Evolutionary conservation across 1,140 invertebrate species (phyloP).

Genomic region (Zaprionus ghesquierei): DNA sequence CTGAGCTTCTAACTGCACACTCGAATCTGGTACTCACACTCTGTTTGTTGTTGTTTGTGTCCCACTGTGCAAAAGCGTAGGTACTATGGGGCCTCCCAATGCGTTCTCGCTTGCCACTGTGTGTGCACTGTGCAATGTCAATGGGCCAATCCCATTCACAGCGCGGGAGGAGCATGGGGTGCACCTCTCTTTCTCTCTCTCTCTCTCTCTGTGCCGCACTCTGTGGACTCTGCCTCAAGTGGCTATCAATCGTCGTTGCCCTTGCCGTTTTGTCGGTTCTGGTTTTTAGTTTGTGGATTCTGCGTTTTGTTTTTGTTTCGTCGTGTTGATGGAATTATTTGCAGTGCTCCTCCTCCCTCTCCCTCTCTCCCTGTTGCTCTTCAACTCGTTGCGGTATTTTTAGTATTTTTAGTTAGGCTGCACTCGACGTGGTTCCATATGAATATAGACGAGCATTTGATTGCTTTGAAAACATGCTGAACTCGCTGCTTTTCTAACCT

Average conservation of each 20-base stretch:
- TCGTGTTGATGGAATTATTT: constrained; percentile 76
- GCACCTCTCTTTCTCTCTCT: not conserved
- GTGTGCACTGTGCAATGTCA: constrained; percentile 39
- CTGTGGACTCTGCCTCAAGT: constrained; percentile 55
- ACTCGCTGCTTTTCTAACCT: not conserved
- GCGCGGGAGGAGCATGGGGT: not conserved
- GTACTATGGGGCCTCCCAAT: constrained; percentile 56
- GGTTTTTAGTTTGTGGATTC: constrained; percentile 31
- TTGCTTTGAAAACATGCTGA: constrained; percentile 63
- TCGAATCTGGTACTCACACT: constrained; percentile 30
- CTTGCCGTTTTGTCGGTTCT: constrained; percentile 50
- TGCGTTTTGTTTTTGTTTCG: constrained; percentile 7
- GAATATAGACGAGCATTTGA: constrained; percentile 72
- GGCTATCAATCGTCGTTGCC: constrained; percentile 79
- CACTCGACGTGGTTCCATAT: constrained; percentile 39
- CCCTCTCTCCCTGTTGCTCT: not conserved
- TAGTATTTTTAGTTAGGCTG: constrained; percentile 57
- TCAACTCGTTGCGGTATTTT: not conserved
- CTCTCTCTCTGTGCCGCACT: not conserved
- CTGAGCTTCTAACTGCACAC: constrained; percentile 41
- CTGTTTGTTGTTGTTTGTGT: constrained; percentile 42
- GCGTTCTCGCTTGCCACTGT: constrained; percentile 10
- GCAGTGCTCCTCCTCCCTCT: constrained; percentile 21
- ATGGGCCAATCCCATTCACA: not conserved
- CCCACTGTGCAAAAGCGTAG: constrained; percentile 71